Percentiles rank a stretch among this genome's conserved stretches.
phyloP scores from a whole-genome alignment of 2,797 vertebrate species.

The Labeo calbasu region DNA sequence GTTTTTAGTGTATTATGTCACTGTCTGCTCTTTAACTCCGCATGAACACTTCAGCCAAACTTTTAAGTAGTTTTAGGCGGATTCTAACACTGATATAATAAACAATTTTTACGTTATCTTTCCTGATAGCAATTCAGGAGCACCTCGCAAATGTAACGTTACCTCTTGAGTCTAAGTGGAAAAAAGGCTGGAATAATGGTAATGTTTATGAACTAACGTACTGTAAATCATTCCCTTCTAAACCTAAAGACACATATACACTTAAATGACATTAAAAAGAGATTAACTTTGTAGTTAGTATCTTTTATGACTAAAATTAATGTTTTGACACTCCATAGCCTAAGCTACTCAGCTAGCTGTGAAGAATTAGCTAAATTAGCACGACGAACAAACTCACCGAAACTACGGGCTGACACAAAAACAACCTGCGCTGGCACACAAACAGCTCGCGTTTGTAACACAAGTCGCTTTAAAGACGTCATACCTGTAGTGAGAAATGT shows the following conservation, averaged over 20 bases:
- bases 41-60: not conserved
- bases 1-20: not conserved
- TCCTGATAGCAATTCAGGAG: not conserved
- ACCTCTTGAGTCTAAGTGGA: not conserved
- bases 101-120: not conserved
- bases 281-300: not conserved
- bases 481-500: slow-evolving; percentile 36
- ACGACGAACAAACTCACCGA: slow-evolving; percentile 50
- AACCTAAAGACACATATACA: not conserved
- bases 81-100: not conserved
- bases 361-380: slow-evolving; percentile 45
- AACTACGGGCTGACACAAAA: slow-evolving; percentile 45
- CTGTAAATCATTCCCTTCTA: not conserved
- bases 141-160: not conserved
- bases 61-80: not conserved
- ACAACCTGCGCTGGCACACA: not conserved
- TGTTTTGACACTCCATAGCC: slow-evolving; percentile 13
- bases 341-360: slow-evolving; percentile 31
- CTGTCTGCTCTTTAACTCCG: not conserved
- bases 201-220: not conserved
- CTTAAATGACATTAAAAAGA: not conserved
- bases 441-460: slow-evolving; percentile 6
- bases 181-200: not conserved
- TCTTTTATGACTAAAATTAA: not conserved
- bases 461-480: not conserved